Base-by-base conservation (phyloP, 2,888 invertebrate genomes). In the Odontocolon sp. region DNA sequence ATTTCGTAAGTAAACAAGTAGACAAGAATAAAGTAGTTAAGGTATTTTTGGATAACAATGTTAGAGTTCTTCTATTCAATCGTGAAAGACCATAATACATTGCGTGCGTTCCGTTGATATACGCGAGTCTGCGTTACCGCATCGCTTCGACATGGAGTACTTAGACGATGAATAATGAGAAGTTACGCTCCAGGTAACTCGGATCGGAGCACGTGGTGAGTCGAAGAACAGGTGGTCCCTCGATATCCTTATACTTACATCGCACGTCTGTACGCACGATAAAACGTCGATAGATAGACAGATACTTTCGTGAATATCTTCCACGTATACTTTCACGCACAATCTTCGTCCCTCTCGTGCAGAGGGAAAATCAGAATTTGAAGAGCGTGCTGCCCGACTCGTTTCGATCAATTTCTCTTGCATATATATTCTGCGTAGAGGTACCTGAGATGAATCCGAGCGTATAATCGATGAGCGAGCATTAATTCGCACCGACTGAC, bases 401-500 rank as follows among this genome's bases (percentile, higher is more conserved):
- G 45, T 47, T 47, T 36, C 14, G 52, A 57, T 50, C 61, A 23
- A 40, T 76, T 23, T 21, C 31, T 36, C 50, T 54, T 52, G 11
- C 50, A 31, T 54, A 40, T 36, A 31, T 54, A 40, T 36, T 57
- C 33, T n/a, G n/a, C 36, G 23, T 21, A 31, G 45, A 21, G 18
- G 21, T 45, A 64, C 64, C 63, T 50, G 77, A 68, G 68, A 57
- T 72, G 77, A 77, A 77, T 64, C 68, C 72, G 68, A 77, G 68
- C 81, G 84, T 84, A 85, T 88, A 89, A 89, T 88, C 88, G 87
- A 89, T 89, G 87, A 86, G 78, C 82, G 83, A 77, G 87, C 89
- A 89, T 89, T 88, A 89, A 89, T 89, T 89, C 88, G 84, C 87
- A 83, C 87, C 83, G 84, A 80, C 80, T 84, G 87, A 85, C 84